Base-by-base conservation (phyloP, 2,113 vertebrate species). In the Xerus inauris region DNA sequence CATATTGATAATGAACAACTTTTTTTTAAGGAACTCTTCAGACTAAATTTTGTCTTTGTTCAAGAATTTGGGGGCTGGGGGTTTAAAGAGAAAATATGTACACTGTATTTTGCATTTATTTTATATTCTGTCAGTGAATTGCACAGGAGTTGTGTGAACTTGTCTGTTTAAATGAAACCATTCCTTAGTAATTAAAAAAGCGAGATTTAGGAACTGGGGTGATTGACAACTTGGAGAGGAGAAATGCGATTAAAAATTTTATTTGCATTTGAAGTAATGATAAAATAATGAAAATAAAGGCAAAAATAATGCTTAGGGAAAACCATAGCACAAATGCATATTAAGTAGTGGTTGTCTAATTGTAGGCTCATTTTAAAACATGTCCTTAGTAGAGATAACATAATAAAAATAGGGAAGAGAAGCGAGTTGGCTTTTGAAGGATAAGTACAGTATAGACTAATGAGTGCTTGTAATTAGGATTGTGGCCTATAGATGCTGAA, bases 201-300 rank as follows among this genome's bases (percentile, higher is more conserved):
- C 75, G 49, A 51, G 30, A 76, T 20, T 82, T 51, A 20, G 64
- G 42, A 80, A 35, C 17, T 28, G 30, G 10, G 64, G 38, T 72
- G 57, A 51, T 19, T n/a, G 38, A 42, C 32, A 64, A 11, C 30
- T 51, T 77, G 65, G n/a, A 94, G 71, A 95, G 73, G 76, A 84
- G 69, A 57, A 65, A 59, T 67, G 28, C 42, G 40, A 3, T 92
- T 65, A 72, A 71, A 89, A 95, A 62, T 73, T 38, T 7, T 57
- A 28, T 67, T 90, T 81, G 49, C 73, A 24, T 85, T 83, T 64
- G 57, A 88, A 94, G 69, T 67, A 77, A 22, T 59, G 40, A 28
- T 54, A 85, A 59, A 64, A 91, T 77, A 54, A 22, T 69, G 57
- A 93, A 77, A 87, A 45, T n/a, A 94, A 40, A 85, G 35, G n/a